phyloP scores from a whole-genome alignment of 2,113 vertebrate species.

The Heterotilapia buettikoferi region DNA sequence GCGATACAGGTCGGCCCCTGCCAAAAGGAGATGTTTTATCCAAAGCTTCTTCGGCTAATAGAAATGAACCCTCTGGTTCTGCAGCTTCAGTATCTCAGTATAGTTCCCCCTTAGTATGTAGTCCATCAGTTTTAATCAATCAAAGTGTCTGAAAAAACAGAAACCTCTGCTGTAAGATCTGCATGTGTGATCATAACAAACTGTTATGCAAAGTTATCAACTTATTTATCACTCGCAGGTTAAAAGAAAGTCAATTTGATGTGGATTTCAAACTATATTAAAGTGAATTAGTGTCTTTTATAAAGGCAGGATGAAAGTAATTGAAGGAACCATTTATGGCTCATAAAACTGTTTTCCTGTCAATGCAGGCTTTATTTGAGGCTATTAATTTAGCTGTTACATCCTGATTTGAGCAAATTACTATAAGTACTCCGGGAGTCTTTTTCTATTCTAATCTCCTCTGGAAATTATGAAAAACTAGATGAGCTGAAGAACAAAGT shows the following conservation, averaged over 20 bases:
- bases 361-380: neutral
- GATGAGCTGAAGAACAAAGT: neutral
- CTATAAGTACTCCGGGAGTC: neutral
- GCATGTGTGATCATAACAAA: neutral
- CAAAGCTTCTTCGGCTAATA: neutral
- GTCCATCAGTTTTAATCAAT: neutral
- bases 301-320: neutral
- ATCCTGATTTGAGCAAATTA: neutral
- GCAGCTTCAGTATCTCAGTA: neutral
- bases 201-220: neutral
- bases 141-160: neutral
- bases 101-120: neutral
- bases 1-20: neutral
- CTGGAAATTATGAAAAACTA: neutral
- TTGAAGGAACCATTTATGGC: neutral
- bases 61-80: neutral
- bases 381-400: neutral
- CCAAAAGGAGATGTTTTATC: neutral
- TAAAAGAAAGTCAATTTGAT: neutral
- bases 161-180: neutral
- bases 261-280: neutral
- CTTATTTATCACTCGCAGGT: neutral
- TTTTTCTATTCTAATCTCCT: conserved; percentile 8
- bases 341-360: neutral
- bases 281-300: neutral